Conservation (phyloP, 2,888 invertebrate species). For the Folsomia candida region DNA sequence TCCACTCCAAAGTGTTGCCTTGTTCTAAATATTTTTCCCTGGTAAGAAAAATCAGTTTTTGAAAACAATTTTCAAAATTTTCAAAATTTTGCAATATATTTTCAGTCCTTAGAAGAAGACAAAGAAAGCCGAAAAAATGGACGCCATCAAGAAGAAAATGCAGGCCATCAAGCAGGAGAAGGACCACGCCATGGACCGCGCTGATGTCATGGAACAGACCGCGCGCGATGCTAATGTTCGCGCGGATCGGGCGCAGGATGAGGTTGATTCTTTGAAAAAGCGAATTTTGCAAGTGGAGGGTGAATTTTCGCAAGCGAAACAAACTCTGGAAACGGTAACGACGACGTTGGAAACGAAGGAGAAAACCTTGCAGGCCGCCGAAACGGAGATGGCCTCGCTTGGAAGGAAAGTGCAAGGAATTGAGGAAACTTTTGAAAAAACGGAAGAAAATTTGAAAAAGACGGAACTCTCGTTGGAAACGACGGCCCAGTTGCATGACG, state of each 20-base stretch:
- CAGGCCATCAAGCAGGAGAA: too few relatives aligned
- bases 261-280: constrained; percentile 91
- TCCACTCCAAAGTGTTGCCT: too few relatives aligned
- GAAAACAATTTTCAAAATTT: too few relatives aligned
- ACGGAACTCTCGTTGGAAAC: constrained; percentile 61
- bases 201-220: constrained; percentile 65
- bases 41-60: too few relatives aligned
- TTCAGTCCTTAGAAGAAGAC: too few relatives aligned
- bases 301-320: constrained; percentile 85
- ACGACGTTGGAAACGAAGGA: constrained; percentile 92
- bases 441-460: constrained; percentile 60
- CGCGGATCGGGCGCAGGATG: constrained; percentile 68
- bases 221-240: constrained; percentile 62
- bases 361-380: constrained; percentile 65
- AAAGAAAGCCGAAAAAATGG: too few relatives aligned
- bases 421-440: constrained; percentile 63
- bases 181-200: constrained; percentile 66
- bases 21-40: too few relatives aligned
- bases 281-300: constrained; percentile 91
- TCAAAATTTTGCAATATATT: too few relatives aligned
- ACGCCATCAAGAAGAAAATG: constrained; percentile 74
- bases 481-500: constrained; percentile 63
- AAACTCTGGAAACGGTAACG: constrained; percentile 84
- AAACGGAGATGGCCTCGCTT: constrained; percentile 60
- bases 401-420: constrained; percentile 61